Base-by-base conservation (phyloP, 1,140 invertebrate genomes). In the Linepithema humile region DNA sequence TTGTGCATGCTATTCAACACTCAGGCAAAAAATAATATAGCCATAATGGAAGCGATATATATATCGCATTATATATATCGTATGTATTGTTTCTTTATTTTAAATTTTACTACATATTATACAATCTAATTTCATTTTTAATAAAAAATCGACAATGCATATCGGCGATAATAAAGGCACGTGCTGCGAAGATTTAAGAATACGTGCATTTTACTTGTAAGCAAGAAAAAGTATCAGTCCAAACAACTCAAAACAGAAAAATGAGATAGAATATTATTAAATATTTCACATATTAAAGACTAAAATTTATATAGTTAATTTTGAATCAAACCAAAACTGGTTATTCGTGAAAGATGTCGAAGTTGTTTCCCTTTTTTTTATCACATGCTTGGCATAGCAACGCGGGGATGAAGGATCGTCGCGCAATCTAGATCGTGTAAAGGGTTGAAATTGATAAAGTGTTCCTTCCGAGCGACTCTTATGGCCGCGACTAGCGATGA, bases 381-480 rank as follows among this genome's bases (percentile, higher is more conserved):
- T 43, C 48, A 43, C 48, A 38, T 45, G 53, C 53, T 35, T 23
- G 60, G 26, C 45, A 77, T 67, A 23, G 38, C 45, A 40, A 67
- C 45, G 59, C 45, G 43, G 15, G 48, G 23, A 59, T 45, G 45
- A 38, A 80, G 29, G 43, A 32, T 65, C 67, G 55, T 20, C 15
- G 48, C 20, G 57, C 20, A 35, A 84, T 84, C 60, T 84, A 84
- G 60, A 78, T 84, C 62, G 48, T 67, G 40, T 65, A 57, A 80
- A 84, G 60, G 60, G 60, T 84, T 84, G 62, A 84, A 84, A 50
- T 84, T 84, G 74, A 84, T 65, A 80, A 78, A 84, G 59, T 45
- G 15, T 84, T 15, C 35, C 32, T 78, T 35, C 60, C 26, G 45
- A 77, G 82, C 17, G 48, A 57, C 9, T 57, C 48, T 65, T 53